phyloP scores from a whole-genome alignment of 2,888 invertebrate genomes.

The Harpagoxenus sublaevis region DNA sequence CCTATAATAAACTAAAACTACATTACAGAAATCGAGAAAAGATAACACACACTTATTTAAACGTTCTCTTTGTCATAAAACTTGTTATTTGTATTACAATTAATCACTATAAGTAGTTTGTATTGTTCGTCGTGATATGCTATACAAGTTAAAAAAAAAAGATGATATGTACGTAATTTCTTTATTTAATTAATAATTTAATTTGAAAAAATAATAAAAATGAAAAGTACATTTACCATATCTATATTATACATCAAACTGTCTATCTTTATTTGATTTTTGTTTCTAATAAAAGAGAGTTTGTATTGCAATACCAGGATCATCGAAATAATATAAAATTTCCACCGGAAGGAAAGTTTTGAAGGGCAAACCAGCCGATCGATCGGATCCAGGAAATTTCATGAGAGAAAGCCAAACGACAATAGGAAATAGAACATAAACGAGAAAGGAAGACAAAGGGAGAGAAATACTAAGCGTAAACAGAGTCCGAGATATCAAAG shows the following conservation, averaged over 20 bases:
- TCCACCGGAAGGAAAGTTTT: background rate
- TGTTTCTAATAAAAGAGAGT: background rate
- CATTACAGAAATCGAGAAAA: background rate
- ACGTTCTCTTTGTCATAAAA: background rate
- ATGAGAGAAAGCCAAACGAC: conserved; percentile 14
- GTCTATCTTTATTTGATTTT: background rate
- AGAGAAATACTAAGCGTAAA: conserved; percentile 45
- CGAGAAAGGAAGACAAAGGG: background rate
- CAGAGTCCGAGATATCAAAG: conserved; percentile 27
- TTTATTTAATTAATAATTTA: background rate
- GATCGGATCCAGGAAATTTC: conserved; percentile 3
- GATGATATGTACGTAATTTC: background rate
- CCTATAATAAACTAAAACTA: background rate
- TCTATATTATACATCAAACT: background rate
- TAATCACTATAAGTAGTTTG: background rate
- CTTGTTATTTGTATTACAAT: background rate
- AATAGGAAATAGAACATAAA: conserved; percentile 24
- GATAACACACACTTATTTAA: background rate
- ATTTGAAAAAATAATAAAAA: background rate
- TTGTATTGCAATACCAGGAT: background rate
- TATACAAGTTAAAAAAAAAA: background rate
- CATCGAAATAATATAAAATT: background rate
- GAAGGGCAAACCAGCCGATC: background rate
- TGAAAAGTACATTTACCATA: background rate
- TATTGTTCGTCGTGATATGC: background rate